Evolutionary conservation across 2,888 invertebrate species (phyloP).

Genomic region (Iselma pallidipennis): DNA sequence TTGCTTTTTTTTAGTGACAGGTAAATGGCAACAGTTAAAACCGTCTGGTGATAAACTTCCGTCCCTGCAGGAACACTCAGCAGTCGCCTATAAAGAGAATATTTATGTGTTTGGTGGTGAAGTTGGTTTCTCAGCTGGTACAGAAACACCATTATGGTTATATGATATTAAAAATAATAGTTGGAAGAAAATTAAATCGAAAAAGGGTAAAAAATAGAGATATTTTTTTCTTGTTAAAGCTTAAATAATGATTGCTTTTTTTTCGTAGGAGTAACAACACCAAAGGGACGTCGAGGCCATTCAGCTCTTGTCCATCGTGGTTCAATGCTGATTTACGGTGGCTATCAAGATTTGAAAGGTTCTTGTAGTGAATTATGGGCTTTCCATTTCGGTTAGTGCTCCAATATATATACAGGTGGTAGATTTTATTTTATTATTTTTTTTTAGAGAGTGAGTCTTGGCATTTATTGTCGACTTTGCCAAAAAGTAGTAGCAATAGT

Average conservation of each 20-base stretch:
- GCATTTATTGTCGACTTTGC: conserved; percentile 63
- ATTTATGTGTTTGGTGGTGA: conserved; percentile 89
- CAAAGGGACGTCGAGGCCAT: conserved; percentile 82
- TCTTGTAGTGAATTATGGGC: conserved; percentile 87
- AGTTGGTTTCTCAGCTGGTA: conserved; percentile 74
- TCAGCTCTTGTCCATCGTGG: conserved; percentile 78
- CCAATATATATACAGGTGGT: not conserved
- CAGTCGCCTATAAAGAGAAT: conserved; percentile 74
- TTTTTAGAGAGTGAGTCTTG: conserved; percentile 78
- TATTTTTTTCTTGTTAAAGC: not conserved
- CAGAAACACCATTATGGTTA: conserved; percentile 85
- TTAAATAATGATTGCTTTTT: not conserved
- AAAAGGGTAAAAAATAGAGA: conserved; percentile 54
- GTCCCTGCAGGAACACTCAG: conserved; percentile 82
- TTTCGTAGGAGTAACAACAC: conserved; percentile 58
- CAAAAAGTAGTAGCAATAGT: conserved; percentile 50
- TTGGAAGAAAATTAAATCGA: conserved; percentile 65
- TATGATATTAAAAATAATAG: conserved; percentile 69
- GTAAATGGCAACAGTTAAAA: conserved; percentile 75
- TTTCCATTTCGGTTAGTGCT: conserved; percentile 75
- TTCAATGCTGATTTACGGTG: conserved; percentile 83
- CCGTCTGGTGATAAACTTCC: conserved; percentile 74
- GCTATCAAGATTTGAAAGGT: conserved; percentile 82
- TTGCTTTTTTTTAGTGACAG: conserved; percentile 62
- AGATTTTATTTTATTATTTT: conserved; percentile 6